phyloP scores from a whole-genome alignment of 2,797 vertebrate genomes.

The Botia kubotai region DNA sequence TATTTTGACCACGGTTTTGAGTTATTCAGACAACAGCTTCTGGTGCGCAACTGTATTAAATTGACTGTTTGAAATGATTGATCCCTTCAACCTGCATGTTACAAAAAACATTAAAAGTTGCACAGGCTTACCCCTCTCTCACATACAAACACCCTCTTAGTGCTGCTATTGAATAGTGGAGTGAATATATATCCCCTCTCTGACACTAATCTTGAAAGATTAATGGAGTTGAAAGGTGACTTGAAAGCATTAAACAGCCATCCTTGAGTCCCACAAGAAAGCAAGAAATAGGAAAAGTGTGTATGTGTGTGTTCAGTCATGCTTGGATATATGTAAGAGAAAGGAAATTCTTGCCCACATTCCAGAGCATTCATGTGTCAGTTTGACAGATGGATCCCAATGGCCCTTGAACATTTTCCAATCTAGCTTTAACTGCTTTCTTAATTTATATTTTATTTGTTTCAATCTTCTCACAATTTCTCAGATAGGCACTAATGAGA shows the following conservation, averaged over 20 bases:
- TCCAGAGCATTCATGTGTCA: conserved; percentile 63
- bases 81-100: conserved; percentile 18
- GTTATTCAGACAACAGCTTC: neutral
- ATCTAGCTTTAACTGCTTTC: conserved; percentile 74
- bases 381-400: conserved; percentile 65
- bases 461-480: conserved; percentile 48
- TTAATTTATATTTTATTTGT: conserved; percentile 66
- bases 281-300: neutral
- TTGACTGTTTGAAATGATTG: conserved; percentile 33
- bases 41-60: conserved; percentile 21
- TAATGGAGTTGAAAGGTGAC: conserved; percentile 38
- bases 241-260: conserved; percentile 11
- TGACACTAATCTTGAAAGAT: conserved; percentile 36
- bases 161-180: conserved; percentile 7
- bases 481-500: conserved; percentile 45
- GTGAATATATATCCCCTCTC: conserved; percentile 24
- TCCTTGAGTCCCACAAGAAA: conserved; percentile 1
- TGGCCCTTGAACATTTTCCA: conserved; percentile 65
- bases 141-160: conserved; percentile 15
- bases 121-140: conserved; percentile 1
- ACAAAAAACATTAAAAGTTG: conserved; percentile 8
- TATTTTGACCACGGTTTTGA: neutral
- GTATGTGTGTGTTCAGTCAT: conserved; percentile 25
- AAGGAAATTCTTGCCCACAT: conserved; percentile 51
- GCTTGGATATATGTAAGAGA: conserved; percentile 12